phyloP scores from a whole-genome alignment of 2,888 invertebrate genomes.

The Drosophila mulleri region DNA sequence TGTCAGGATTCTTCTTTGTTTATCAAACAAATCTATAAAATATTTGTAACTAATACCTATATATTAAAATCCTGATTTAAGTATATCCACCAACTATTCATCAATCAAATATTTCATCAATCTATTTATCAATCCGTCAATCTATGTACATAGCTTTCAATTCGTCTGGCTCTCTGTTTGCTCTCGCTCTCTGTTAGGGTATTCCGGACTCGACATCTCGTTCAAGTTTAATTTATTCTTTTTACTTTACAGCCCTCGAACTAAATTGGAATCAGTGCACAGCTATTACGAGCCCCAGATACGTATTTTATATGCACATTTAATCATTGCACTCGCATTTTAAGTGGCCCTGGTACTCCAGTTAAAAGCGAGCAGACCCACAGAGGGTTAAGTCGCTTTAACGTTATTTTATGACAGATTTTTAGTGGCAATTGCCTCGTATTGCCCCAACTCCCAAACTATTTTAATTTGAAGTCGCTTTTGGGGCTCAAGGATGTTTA shows the following conservation, averaged over 20 bases:
- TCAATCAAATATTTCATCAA: neutral
- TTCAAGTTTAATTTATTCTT: neutral
- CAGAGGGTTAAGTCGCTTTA: conserved; percentile 13
- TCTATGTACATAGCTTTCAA: neutral
- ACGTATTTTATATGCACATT: conserved; percentile 26
- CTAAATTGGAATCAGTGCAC: conserved; percentile 37
- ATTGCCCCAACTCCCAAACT: conserved; percentile 4
- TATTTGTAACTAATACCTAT: too few species aligned
- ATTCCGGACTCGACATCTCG: neutral
- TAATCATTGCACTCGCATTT: conserved; percentile 37
- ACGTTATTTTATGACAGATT: conserved; percentile 10
- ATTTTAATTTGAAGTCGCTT: conserved; percentile 8
- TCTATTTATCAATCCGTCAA: neutral
- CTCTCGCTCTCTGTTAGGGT: neutral
- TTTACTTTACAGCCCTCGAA: conserved; percentile 10
- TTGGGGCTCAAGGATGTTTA: conserved; percentile 5
- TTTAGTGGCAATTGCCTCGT: conserved; percentile 11
- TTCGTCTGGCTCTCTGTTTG: too few species aligned
- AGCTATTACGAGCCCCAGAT: conserved; percentile 31
- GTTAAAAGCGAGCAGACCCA: conserved; percentile 9
- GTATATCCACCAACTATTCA: too few species aligned
- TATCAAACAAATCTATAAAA: too few species aligned
- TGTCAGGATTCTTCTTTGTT: too few species aligned
- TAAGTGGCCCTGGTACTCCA: conserved; percentile 31
- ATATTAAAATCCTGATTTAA: too few species aligned